phyloP scores from a whole-genome alignment of 2,888 invertebrate genomes.

The Protula sp. region DNA sequence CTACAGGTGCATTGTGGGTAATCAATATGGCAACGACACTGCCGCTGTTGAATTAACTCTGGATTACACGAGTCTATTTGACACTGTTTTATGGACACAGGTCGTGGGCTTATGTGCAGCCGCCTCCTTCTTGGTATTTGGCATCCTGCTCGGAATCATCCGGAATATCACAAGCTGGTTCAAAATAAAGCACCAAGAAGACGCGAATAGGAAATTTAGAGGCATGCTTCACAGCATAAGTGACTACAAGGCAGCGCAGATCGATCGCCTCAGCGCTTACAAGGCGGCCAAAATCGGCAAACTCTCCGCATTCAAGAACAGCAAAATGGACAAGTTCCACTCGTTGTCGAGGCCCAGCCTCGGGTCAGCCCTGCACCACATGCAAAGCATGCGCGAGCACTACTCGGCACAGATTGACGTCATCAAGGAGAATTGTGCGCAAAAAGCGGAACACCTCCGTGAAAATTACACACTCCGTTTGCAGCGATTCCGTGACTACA shows the following conservation, averaged over 20 bases:
- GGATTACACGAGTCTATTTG: neutral
- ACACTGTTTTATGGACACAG: neutral
- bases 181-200: neutral
- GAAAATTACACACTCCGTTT: slow-evolving; percentile 85
- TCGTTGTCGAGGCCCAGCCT: slow-evolving; percentile 18
- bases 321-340: slow-evolving; percentile 30
- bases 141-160: neutral
- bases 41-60: neutral
- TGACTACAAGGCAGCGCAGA: slow-evolving; percentile 39
- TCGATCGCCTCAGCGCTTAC: slow-evolving; percentile 42
- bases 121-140: neutral
- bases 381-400: slow-evolving; percentile 79
- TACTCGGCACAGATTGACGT: slow-evolving; percentile 81
- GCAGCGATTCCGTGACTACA: slow-evolving; percentile 83
- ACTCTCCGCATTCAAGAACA: slow-evolving; percentile 38
- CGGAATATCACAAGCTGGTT: neutral
- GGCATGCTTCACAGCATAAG: slow-evolving; percentile 23
- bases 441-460: slow-evolving; percentile 90
- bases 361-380: slow-evolving; percentile 28
- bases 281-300: slow-evolving; percentile 40
- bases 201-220: neutral
- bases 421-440: slow-evolving; percentile 87
- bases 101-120: neutral
- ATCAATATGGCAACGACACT: neutral
- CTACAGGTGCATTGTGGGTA: neutral